Percentiles rank a stretch among this genome's conserved stretches.
Conservation (phyloP, 2,113 vertebrate genomes). For the chimpanzee (Pan troglodytes) region NHGRI_mPanTro3-v2.1_pri NC_072421.2:23117001-23117500, state of each 20-base stretch:
- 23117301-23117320: constrained; percentile 81
- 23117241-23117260: constrained; percentile 79
- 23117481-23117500: constrained; percentile 46
- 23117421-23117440: constrained; percentile 60
- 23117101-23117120: constrained; percentile 1
- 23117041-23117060: background rate
- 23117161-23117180: constrained; percentile 43
- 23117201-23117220: constrained; percentile 32
- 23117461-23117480: constrained; percentile 66
- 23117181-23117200: constrained; percentile 63
- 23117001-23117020: constrained; percentile 31
- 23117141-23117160: constrained; percentile 56
- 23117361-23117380: constrained; percentile 63
- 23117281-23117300: constrained; percentile 73
- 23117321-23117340: constrained; percentile 70
- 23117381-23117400: constrained; percentile 65
- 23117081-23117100: constrained; percentile 33
- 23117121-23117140: constrained; percentile 30
- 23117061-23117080: constrained; percentile 32
- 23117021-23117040: constrained; percentile 35
- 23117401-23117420: constrained; percentile 63
- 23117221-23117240: constrained; percentile 72
- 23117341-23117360: constrained; percentile 56
- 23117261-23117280: constrained; percentile 73
- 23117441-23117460: background rate